Percentiles rank a stretch among this genome's conserved stretches.
These are phyloP conservation scores for Erebia aethiops DNA, from an alignment of 2,888 invertebrate genomes.

Conservation along the genomic window DNA sequence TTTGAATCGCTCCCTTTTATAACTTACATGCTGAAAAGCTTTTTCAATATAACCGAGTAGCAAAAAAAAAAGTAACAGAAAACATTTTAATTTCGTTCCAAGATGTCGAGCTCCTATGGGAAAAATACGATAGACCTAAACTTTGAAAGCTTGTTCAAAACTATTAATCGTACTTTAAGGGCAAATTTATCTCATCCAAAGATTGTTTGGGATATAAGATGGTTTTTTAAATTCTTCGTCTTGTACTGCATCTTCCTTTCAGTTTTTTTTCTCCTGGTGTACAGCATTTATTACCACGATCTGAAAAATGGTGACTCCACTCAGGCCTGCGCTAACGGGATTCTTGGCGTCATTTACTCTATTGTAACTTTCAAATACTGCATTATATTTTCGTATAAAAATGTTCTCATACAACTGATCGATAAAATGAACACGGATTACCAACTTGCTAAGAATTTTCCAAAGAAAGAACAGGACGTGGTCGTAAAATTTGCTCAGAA, in stretches of 20 bases:
- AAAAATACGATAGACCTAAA: slow-evolving; percentile 28
- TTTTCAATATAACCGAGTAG: slow-evolving; percentile 1
- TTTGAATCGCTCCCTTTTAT: slow-evolving; percentile 1
- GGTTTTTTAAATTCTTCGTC: slow-evolving; percentile 37
- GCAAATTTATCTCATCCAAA: slow-evolving; percentile 43
- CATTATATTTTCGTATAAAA: slow-evolving; percentile 46
- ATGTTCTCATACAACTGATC: slow-evolving; percentile 44
- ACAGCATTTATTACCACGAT: slow-evolving; percentile 41
- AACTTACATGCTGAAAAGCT: slow-evolving; percentile 1
- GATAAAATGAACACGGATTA: slow-evolving; percentile 51
- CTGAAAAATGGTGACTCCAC: slow-evolving; percentile 38
- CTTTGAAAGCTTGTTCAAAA: slow-evolving; percentile 43
- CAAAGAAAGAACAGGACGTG: slow-evolving; percentile 44
- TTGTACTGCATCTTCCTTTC: slow-evolving; percentile 38
- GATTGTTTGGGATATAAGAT: slow-evolving; percentile 41
- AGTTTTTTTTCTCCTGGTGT: slow-evolving; percentile 31
- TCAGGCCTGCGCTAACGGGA: slow-evolving; percentile 44
- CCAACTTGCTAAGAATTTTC: slow-evolving; percentile 33
- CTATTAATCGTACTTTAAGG: slow-evolving; percentile 36
- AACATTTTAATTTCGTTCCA: slow-evolving; percentile 3
- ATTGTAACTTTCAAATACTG: slow-evolving; percentile 41
- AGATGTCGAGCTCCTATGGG: slow-evolving; percentile 9
- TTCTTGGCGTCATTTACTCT: slow-evolving; percentile 37
- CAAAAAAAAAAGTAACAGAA: slow-evolving; percentile 2
- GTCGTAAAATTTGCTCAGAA: slow-evolving; percentile 45